Evolutionary conservation across 2,888 invertebrate genomes (phyloP), one percentile per base, ranked within the genome.

Genomic region (Euzetes globulus): DNA sequence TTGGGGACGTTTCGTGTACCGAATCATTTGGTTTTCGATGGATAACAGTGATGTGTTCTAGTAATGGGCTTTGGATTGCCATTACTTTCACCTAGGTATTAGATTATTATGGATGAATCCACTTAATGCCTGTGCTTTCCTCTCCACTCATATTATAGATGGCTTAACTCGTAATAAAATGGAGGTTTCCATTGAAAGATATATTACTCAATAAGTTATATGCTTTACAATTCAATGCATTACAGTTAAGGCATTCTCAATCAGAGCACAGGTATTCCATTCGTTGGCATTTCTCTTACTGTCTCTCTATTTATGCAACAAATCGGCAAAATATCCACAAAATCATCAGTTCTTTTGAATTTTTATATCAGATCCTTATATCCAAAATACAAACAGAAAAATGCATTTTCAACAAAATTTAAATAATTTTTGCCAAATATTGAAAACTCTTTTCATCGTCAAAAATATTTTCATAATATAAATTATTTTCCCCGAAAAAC

Each of bases 51-150:
- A 50, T 50, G 19, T 50, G 50, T 50, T n/a, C 17, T 4, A 50
- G 50, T 50, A 50, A 50, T 50, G 17, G 50, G 50, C n/a, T 50
- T 50, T 50, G 50, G 50, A 50, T 50, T 19, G 50, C n/a, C 19
- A n/a, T 50, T 17, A 50, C 17, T 50, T 50, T 17, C n/a, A n/a
- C 17, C 19, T 50, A 50, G 19, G 50, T 50, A 50, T 50, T n/a
- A 50, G 50, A 19, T 50, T 50, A 50, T 50, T 50, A 50, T 50
- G 50, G 50, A 50, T 50, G 50, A 50, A 50, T 50, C 50, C 50
- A 50, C 50, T 50, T 50, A 50, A 50, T 50, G 50, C 50, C 19
- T 50, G n/a, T n/a, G 50, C 19, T n/a, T 13, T 50, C n/a, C 50
- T n/a, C 50, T 50, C 50, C 17, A 50, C 50, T 50, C 50, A 50